phyloP scores from a whole-genome alignment of 2,113 vertebrate genomes.

The Solea solea region DNA sequence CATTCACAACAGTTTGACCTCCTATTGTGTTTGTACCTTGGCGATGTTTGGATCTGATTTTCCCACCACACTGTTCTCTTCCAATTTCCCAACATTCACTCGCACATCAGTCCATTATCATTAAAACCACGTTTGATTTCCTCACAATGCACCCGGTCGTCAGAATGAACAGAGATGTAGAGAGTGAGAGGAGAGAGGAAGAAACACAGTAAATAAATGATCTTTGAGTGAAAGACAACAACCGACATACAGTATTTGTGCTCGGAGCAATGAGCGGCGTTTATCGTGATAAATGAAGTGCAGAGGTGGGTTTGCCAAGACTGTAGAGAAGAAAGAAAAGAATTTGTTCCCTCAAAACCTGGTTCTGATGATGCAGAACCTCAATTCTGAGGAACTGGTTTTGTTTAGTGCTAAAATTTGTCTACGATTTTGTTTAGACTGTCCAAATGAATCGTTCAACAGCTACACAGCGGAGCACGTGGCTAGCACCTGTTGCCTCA shows the following conservation, averaged over 20 bases:
- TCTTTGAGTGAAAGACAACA: slow-evolving; percentile 72
- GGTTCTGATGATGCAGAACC: too few relatives aligned
- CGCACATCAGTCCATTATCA: slow-evolving; percentile 73
- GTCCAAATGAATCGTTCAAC: too few relatives aligned
- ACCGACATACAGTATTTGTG: slow-evolving; percentile 68
- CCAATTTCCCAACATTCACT: slow-evolving; percentile 69
- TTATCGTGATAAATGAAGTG: slow-evolving; percentile 70
- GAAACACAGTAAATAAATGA: slow-evolving; percentile 74
- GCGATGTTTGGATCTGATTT: slow-evolving; percentile 76
- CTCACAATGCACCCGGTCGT: slow-evolving; percentile 62
- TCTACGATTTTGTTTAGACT: too few relatives aligned
- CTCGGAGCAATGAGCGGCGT: slow-evolving; percentile 68
- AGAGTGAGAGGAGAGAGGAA: slow-evolving; percentile 32
- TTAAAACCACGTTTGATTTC: slow-evolving; percentile 79
- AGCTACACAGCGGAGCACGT: too few relatives aligned
- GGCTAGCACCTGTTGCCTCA: too few relatives aligned
- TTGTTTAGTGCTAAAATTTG: too few relatives aligned
- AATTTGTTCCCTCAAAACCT: too few relatives aligned
- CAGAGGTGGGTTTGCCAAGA: slow-evolving; percentile 41
- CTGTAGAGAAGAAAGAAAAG: not conserved
- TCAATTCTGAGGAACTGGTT: too few relatives aligned
- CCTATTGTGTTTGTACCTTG: slow-evolving; percentile 77
- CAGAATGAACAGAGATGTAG: slow-evolving; percentile 49
- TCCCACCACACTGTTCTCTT: slow-evolving; percentile 57
- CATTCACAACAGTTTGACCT: slow-evolving; percentile 78